Evolutionary conservation across 2,113 vertebrate species (phyloP).

Genomic region (Poeciliopsis prolifica): DNA sequence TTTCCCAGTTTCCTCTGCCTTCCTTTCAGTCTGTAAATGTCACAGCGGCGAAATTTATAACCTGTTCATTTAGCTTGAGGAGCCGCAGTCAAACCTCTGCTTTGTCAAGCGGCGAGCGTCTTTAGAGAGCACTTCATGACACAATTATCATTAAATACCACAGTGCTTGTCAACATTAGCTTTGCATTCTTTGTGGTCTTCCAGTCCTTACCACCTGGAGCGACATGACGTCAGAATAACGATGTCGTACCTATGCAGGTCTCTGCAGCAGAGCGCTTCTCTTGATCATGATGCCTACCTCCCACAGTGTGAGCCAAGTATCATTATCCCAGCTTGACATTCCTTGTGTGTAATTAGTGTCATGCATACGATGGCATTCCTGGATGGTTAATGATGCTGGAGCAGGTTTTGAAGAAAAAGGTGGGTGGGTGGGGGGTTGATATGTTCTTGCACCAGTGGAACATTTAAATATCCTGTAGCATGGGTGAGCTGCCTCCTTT

Average conservation of each 20-base stretch:
- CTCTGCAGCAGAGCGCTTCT: constrained; percentile 25
- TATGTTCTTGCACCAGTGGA: constrained; percentile 14
- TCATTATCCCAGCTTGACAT: constrained; percentile 58
- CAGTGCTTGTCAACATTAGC: background rate
- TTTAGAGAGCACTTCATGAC: background rate
- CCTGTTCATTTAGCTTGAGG: constrained; percentile 50
- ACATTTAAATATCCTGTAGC: constrained; percentile 40
- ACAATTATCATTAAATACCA: background rate
- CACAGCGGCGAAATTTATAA: constrained; percentile 48
- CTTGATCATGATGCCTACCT: constrained; percentile 28
- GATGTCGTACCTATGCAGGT: constrained; percentile 22
- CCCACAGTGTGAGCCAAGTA: constrained; percentile 53
- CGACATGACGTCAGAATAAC: constrained; percentile 28
- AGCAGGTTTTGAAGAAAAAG: constrained; percentile 36
- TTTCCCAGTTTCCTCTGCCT: constrained; percentile 10
- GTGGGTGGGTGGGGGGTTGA: background rate
- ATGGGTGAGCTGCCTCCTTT: constrained; percentile 27
- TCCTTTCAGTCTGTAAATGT: constrained; percentile 48
- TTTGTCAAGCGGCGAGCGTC: constrained; percentile 25
- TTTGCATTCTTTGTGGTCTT: constrained; percentile 1
- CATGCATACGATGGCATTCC: constrained; percentile 52
- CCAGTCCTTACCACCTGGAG: constrained; percentile 1
- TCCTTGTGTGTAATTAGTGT: constrained; percentile 57
- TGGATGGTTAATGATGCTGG: constrained; percentile 50
- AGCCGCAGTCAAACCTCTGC: constrained; percentile 15